Evolutionary conservation across 2,797 vertebrate species (phyloP), one percentile per base, ranked within the genome.

Genomic region (Scyliorhinus canicula): DNA sequence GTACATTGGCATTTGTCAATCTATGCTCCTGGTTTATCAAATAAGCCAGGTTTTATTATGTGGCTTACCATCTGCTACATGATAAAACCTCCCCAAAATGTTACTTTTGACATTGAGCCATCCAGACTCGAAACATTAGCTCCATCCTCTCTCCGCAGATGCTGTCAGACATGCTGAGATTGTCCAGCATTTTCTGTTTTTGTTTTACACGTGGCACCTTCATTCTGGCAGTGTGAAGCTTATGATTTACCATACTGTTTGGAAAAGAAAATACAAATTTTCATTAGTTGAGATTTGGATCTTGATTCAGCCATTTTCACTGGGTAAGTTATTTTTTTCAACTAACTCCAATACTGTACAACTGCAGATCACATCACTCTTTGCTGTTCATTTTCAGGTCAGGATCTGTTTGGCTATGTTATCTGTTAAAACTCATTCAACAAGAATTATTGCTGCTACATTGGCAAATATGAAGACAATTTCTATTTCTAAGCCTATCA

Each of bases 361-460:
- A 44, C 57, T 91, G 57, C 21, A 44, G 57, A 65, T 44, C 21
- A 65, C n/a, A 60, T 60, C 31, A 24, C 14, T n/a, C 35, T 90
- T 60, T 50, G n/a, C n/a, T 21, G 11, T 91, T 65, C 88, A 91
- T n/a, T 91, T 91, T 91, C 88, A 91, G 60, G 60, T 91, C 88
- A 44, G 88, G n/a, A 65, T 91, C 88, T 44, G 60, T 65, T 91
- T 65, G 88, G 60, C 60, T 26, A 65, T 21, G 35, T 40, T 28
- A 60, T 44, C 57, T 26, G n/a, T 28, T 91, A 44, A 91, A 44
- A 44, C 57, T 65, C 88, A 91, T 21, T 91, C 57, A 12, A 57
- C 31, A 57, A 65, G 57, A 91, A 91, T 44, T 65, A n/a, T 65
- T 91, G 88, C 12, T 91, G n/a, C 21, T 91, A 44, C 21, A 63